Conservation (phyloP, 2,113 vertebrate genomes). For the Oreocharis arfaki region DNA sequence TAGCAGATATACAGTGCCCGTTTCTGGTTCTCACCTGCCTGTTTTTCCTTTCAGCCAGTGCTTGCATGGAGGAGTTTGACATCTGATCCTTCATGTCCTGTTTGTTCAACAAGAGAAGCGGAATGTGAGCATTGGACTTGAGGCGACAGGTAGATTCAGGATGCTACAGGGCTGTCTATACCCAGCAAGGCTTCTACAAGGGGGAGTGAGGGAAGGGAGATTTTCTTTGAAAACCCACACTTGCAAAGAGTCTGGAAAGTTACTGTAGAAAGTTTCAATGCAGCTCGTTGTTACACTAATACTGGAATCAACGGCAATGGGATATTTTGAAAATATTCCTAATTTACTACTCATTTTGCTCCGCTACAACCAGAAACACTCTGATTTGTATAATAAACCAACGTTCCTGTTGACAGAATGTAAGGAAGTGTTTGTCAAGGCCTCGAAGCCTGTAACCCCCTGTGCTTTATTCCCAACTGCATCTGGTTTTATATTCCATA, state of each 20-base stretch:
- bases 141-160: neutral
- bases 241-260: neutral
- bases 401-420: neutral
- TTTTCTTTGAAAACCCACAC: neutral
- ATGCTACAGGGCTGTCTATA: neutral
- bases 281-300: neutral
- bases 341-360: neutral
- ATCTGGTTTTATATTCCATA: neutral
- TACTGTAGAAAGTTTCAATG: neutral
- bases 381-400: neutral
- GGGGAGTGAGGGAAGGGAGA: neutral
- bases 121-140: neutral
- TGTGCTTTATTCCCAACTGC: neutral
- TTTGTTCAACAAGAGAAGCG: constrained; percentile 5
- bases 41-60: constrained; percentile 81
- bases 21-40: constrained; percentile 80
- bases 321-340: neutral
- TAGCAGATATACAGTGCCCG: accelerated
- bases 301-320: neutral
- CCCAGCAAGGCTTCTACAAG: neutral
- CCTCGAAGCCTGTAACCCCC: neutral
- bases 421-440: neutral
- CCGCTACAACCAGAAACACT: neutral
- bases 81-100: constrained; percentile 98
- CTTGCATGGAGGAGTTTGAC: constrained; percentile 81